These are phyloP conservation scores for Formica exsecta DNA, from an alignment of 1,140 invertebrate genomes.

Conservation along the genomic window DNA sequence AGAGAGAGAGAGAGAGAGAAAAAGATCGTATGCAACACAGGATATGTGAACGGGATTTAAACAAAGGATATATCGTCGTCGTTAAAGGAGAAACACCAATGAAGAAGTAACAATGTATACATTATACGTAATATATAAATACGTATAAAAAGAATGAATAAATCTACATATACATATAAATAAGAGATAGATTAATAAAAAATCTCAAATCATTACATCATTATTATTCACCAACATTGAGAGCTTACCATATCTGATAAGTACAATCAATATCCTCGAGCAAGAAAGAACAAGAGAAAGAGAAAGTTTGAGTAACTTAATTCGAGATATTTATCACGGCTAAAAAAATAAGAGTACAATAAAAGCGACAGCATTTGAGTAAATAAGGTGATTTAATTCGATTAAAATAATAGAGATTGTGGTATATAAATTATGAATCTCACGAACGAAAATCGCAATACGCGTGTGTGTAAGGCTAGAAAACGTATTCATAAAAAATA, in stretches of 20 bases:
- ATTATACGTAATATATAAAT: constrained; percentile 77
- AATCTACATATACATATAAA: constrained; percentile 76
- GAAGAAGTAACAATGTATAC: constrained; percentile 77
- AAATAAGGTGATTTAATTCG: constrained; percentile 59
- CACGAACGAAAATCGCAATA: constrained; percentile 31
- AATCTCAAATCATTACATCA: constrained; percentile 55
- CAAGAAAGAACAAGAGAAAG: too few relatives aligned
- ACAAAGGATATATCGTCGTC: constrained; percentile 60
- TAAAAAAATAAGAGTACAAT: not conserved
- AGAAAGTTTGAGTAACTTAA: not conserved
- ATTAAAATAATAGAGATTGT: constrained; percentile 64
- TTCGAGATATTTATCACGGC: not conserved
- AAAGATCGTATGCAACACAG: not conserved
- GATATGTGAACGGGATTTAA: not conserved
- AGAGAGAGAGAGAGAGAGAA: constrained; percentile 11
- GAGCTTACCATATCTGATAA: constrained; percentile 9
- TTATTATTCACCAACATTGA: constrained; percentile 12
- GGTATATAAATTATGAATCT: constrained; percentile 46
- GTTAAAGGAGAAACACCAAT: constrained; percentile 71
- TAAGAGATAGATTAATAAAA: constrained; percentile 83
- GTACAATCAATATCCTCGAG: not conserved
- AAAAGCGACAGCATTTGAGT: not conserved
- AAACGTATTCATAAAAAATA: constrained; percentile 60
- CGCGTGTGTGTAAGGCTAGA: not conserved
- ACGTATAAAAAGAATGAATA: constrained; percentile 75